Evolutionary conservation across 2,888 invertebrate species (phyloP).

Genomic region (Drosophila picticornis): DNA sequence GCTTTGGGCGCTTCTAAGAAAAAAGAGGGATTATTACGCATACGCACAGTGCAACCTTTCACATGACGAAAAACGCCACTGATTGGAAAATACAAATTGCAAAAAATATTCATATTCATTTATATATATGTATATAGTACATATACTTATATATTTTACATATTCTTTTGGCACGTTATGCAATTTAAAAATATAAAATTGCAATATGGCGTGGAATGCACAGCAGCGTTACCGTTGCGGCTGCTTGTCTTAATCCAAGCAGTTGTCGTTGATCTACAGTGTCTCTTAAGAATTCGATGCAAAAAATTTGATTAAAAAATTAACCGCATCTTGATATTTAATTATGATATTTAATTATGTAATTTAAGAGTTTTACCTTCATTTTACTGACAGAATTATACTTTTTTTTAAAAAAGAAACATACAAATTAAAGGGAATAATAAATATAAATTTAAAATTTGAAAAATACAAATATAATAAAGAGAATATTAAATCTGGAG

Average conservation of each 20-base stretch:
- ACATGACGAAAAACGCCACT: constrained; percentile 11
- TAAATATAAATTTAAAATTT: neutral
- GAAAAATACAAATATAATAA: neutral
- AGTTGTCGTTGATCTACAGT: constrained; percentile 56
- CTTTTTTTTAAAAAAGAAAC: neutral
- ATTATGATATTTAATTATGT: neutral
- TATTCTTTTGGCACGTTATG: constrained; percentile 79
- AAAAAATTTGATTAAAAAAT: neutral
- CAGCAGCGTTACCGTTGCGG: constrained; percentile 56
- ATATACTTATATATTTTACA: constrained; percentile 43
- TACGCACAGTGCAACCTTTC: constrained; percentile 29
- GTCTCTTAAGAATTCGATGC: neutral
- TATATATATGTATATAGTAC: constrained; percentile 24
- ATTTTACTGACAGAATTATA: neutral
- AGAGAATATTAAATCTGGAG: neutral
- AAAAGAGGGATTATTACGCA: constrained; percentile 19
- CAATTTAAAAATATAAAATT: constrained; percentile 76
- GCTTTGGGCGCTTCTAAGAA: constrained; percentile 42
- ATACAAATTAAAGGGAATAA: neutral
- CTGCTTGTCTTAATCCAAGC: constrained; percentile 76
- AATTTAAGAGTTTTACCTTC: neutral
- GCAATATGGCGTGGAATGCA: constrained; percentile 77
- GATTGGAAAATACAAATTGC: constrained; percentile 32
- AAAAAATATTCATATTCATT: constrained; percentile 41
- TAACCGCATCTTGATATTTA: neutral